A percentile compares a stretch with the other conserved stretches of the same genome.
These are phyloP conservation scores for Ahaetulla prasina DNA, from an alignment of 2,113 vertebrate genomes.

Conservation along the genomic window DNA sequence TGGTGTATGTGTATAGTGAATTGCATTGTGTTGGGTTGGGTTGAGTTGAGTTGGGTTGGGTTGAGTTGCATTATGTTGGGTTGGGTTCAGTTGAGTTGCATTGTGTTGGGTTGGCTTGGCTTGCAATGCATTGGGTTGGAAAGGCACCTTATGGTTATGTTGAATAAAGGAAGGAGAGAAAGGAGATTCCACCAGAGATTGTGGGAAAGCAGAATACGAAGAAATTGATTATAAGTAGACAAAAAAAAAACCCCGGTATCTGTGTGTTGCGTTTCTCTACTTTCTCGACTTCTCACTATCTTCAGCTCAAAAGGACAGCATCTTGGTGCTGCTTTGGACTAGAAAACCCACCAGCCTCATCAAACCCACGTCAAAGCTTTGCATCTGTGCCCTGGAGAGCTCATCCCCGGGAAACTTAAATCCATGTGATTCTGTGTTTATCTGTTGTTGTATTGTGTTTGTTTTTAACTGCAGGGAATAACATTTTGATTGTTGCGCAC, in stretches of 20 bases:
- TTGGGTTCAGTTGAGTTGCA: too few relatives aligned
- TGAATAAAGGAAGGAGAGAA: background rate
- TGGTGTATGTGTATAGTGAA: background rate
- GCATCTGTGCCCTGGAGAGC: background rate
- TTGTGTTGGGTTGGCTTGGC: too few relatives aligned
- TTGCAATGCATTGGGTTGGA: too few relatives aligned
- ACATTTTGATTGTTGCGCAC: slow-evolving; percentile 93
- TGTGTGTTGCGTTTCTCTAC: background rate
- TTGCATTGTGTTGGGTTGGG: too few relatives aligned
- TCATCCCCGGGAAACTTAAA: background rate
- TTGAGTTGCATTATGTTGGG: too few relatives aligned
- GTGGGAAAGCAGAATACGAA: background rate
- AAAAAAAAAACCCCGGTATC: background rate
- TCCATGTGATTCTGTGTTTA: fast-evolving
- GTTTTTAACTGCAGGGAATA: slow-evolving; percentile 76
- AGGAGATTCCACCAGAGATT: too few relatives aligned
- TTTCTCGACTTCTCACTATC: too few relatives aligned
- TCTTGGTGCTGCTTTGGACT: background rate
- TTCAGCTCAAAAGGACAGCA: background rate
- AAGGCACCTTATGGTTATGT: background rate
- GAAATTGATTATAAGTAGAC: background rate
- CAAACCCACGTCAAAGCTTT: background rate
- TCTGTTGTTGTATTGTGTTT: background rate
- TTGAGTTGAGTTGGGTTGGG: too few relatives aligned
- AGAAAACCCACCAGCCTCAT: background rate